Evolutionary conservation across 2,888 invertebrate species (phyloP).

Genomic region (Drosophila barbarae): DNA sequence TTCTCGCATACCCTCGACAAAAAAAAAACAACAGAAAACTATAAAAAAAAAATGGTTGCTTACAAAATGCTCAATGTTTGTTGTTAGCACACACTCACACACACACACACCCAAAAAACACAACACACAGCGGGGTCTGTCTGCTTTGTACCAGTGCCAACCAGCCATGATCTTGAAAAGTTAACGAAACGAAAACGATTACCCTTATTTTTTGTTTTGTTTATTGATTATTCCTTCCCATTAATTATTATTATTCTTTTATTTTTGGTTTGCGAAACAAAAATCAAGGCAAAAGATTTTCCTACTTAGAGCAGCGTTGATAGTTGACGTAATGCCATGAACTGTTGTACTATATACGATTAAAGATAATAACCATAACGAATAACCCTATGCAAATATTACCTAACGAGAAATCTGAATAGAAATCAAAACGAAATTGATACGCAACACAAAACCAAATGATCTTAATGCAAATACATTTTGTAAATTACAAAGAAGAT

Average conservation of each 20-base stretch:
- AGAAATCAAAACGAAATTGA: slow-evolving; percentile 59
- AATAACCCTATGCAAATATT: slow-evolving; percentile 47
- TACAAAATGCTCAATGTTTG: slow-evolving; percentile 66
- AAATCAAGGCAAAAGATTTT: slow-evolving; percentile 25
- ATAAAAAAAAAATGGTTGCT: slow-evolving; percentile 38
- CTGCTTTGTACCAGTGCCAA: slow-evolving; percentile 61
- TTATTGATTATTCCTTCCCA: slow-evolving; percentile 38
- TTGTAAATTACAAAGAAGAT: slow-evolving; percentile 53
- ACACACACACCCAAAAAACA: slow-evolving; percentile 10
- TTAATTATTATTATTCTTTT: slow-evolving; percentile 11
- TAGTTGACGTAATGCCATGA: slow-evolving; percentile 58
- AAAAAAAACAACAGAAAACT: slow-evolving; percentile 19
- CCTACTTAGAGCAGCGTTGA: slow-evolving; percentile 48
- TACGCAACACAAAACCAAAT: slow-evolving; percentile 66
- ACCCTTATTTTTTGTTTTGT: slow-evolving; percentile 37
- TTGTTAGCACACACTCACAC: slow-evolving; percentile 42
- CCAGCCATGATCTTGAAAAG: slow-evolving; percentile 47
- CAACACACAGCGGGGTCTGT: slow-evolving; percentile 33
- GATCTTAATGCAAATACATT: slow-evolving; percentile 61
- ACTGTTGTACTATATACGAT: slow-evolving; percentile 64
- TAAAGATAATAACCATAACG: slow-evolving; percentile 29
- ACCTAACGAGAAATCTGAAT: slow-evolving; percentile 45
- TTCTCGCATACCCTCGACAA: slow-evolving; percentile 40
- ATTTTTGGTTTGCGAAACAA: slow-evolving; percentile 14
- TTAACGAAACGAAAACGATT: slow-evolving; percentile 33